Evolutionary conservation across 2,888 invertebrate genomes (phyloP), one percentile per base, ranked within the genome.

Genomic region (Agrotis ipsilon): DNA sequence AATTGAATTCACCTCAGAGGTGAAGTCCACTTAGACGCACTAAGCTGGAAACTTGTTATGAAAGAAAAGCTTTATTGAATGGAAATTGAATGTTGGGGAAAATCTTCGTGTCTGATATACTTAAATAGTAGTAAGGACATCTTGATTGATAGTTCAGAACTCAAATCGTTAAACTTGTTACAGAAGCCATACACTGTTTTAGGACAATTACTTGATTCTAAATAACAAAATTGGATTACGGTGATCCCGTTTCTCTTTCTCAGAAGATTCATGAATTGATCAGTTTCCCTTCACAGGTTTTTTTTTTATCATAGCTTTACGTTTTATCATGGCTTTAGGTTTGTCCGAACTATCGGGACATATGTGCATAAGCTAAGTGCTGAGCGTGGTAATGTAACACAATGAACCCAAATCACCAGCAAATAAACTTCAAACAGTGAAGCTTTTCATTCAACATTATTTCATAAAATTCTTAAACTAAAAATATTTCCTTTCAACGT

Each of bases 1-100:
- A 91, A 91, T 94, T 93, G 92, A 93, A 92, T 89, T 89, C 88
- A 91, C 91, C 90, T 91, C 82, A 79, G 81, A 88, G 84, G 86
- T 87, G 81, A 83, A 72, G 64, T 60, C 70, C 24, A 73, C 75
- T 69, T 69, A 24, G 58, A 49, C 24, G 49, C 46, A 57, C 43
- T 73, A 71, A 71, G 59, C 68, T 67, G 75, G 63, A 61, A 74
- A 68, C 54, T 62, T 79, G 76, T 70, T 75, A 80, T 69, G 57
- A 55, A n/a, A 16, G 21, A 24, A 24, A 39, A 60, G 58, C 32
- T 62, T 67, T 65, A 61, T 21, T 32, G 45, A 21, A 21, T 21
- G 21, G n/a, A 16, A 48, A 24, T n/a, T 59, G 14, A 49, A 58
- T 58, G 21, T 45, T 27, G 14, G 6, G 51, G 57, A 24, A 54